phyloP scores from a whole-genome alignment of 2,888 invertebrate genomes.

The Orthosia incerta region DNA sequence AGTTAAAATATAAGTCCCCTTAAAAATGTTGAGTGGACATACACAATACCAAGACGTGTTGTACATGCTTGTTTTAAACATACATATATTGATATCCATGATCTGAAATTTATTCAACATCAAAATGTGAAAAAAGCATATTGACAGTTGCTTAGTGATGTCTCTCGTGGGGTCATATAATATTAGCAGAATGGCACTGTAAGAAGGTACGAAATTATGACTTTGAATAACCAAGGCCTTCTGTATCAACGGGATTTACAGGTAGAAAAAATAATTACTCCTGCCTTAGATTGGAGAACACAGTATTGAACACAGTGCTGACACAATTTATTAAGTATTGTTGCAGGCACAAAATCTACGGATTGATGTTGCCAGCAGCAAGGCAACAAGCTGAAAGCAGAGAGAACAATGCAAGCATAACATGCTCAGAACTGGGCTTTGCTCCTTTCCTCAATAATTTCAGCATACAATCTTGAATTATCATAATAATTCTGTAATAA shows the following conservation, averaged over 20 bases:
- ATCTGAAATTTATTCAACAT: constrained; percentile 81
- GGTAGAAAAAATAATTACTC: not conserved
- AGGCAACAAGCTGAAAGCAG: not conserved
- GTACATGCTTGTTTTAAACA: constrained; percentile 77
- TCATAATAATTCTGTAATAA: not conserved
- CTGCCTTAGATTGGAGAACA: not conserved
- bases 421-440: not conserved
- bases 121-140: constrained; percentile 14
- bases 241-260: not conserved
- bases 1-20: constrained; percentile 28
- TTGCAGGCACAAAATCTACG: not conserved
- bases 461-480: constrained; percentile 1
- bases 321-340: not conserved
- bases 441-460: not conserved
- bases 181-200: not conserved
- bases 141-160: no score
- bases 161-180: not conserved
- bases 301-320: not conserved
- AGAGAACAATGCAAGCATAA: not conserved
- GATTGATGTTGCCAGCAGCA: not conserved
- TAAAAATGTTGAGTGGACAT: constrained; percentile 71
- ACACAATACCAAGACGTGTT: constrained; percentile 87
- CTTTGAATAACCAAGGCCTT: not conserved
- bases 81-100: constrained; percentile 84
- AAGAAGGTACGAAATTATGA: not conserved